A percentile compares a stretch with the other conserved stretches of the same genome.
Evolutionary conservation across 2,113 vertebrate species (phyloP).

Genomic region (Cervus canadensis): DNA sequence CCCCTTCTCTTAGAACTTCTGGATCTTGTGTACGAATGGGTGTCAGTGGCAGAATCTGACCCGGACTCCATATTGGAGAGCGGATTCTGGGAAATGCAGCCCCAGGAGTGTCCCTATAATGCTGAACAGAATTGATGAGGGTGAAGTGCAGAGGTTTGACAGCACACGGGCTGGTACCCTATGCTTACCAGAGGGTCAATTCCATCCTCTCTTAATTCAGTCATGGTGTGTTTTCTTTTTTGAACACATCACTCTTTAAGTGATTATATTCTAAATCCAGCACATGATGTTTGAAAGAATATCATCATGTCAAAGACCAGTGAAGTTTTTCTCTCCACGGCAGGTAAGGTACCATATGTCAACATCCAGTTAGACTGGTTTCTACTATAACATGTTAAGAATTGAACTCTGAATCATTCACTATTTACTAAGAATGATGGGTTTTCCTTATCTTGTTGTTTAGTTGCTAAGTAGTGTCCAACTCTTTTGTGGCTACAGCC

Average conservation of each 20-base stretch:
- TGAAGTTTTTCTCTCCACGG: background rate
- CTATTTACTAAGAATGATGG: slow-evolving; percentile 17
- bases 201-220: background rate
- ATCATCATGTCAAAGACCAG: background rate
- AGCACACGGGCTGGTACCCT: background rate
- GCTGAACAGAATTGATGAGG: background rate
- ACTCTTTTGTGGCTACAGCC: background rate
- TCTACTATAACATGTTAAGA: slow-evolving; percentile 5
- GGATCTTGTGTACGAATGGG: background rate
- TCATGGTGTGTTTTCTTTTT: background rate
- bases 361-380: background rate
- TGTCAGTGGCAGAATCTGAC: background rate
- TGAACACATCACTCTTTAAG: background rate
- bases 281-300: background rate
- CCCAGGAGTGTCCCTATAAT: background rate
- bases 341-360: background rate
- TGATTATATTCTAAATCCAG: slow-evolving; percentile 5
- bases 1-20: background rate
- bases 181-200: background rate
- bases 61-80: background rate
- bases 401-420: background rate
- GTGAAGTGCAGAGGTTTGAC: background rate
- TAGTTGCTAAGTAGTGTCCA: background rate
- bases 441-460: slow-evolving; percentile 38
- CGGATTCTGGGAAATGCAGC: background rate